Percentiles rank a stretch among this genome's conserved stretches.
These are phyloP conservation scores for Geophilus truncorum DNA, from an alignment of 2,888 invertebrate genomes.

Conservation along the genomic window DNA sequence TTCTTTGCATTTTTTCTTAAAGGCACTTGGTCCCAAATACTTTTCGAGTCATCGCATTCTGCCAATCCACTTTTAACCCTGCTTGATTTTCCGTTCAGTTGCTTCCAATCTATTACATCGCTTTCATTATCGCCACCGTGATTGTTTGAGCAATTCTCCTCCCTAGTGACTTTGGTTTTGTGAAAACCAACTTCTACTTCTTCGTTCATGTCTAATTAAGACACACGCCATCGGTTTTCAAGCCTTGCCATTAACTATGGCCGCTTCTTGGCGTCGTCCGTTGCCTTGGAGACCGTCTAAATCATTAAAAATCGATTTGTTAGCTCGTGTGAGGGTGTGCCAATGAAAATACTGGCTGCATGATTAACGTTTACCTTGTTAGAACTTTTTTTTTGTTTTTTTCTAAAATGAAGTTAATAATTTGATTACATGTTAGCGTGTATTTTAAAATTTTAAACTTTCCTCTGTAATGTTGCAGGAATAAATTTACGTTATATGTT, in stretches of 20 bases:
- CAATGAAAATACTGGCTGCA: neutral
- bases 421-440: neutral
- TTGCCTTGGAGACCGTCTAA: neutral
- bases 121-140: neutral
- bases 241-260: neutral
- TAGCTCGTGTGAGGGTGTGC: neutral
- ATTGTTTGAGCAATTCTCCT: neutral
- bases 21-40: neutral
- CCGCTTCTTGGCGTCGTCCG: neutral
- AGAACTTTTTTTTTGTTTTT: neutral
- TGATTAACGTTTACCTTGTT: neutral
- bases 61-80: neutral
- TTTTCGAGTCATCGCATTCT: neutral
- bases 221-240: neutral
- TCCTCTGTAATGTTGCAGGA: neutral
- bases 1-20: neutral
- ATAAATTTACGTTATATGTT: neutral
- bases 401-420: neutral
- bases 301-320: conserved; percentile 25
- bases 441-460: neutral
- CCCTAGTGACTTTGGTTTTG: neutral
- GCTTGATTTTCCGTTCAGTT: neutral
- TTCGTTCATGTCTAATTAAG: neutral
- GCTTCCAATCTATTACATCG: neutral
- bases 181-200: neutral